Percentiles rank a stretch among this genome's conserved stretches.
phyloP scores from a whole-genome alignment of 2,113 vertebrate species.

The Ramphastos sulfuratus region DNA sequence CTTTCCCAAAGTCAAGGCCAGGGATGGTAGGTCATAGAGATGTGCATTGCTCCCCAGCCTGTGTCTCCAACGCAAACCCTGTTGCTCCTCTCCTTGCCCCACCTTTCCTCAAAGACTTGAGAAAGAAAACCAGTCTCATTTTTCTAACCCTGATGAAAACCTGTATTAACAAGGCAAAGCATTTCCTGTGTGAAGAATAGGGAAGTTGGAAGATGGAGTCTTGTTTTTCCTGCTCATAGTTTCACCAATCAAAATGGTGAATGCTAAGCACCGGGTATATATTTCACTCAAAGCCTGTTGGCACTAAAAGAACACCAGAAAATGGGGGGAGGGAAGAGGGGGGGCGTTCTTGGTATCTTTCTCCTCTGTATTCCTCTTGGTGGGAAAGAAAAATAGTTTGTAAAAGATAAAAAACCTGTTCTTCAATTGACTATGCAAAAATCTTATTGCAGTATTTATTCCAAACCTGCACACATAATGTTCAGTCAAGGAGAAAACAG shows the following conservation, averaged over 20 bases:
- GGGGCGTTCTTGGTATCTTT: neutral
- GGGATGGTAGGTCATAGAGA: rapidly evolving
- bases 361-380: slow-evolving; percentile 42
- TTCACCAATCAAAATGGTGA: neutral
- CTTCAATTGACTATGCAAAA: slow-evolving; percentile 84
- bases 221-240: neutral
- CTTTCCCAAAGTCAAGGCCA: neutral
- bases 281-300: neutral
- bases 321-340: neutral
- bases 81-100: neutral
- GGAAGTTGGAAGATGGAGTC: neutral
- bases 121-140: neutral
- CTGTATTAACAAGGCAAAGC: neutral
- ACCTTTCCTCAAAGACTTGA: neutral
- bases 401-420: slow-evolving; percentile 76
- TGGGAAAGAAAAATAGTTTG: slow-evolving; percentile 77
- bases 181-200: neutral
- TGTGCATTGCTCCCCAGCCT: neutral
- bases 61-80: neutral
- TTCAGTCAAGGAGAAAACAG: slow-evolving; percentile 86
- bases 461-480: slow-evolving; percentile 84
- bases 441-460: slow-evolving; percentile 85
- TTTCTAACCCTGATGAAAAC: neutral
- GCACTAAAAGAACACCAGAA: neutral
- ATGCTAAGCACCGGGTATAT: rapidly evolving